Percentiles rank a stretch among this genome's conserved stretches.
Conservation (phyloP, 2,888 invertebrate genomes). For the Arge pagana region DNA sequence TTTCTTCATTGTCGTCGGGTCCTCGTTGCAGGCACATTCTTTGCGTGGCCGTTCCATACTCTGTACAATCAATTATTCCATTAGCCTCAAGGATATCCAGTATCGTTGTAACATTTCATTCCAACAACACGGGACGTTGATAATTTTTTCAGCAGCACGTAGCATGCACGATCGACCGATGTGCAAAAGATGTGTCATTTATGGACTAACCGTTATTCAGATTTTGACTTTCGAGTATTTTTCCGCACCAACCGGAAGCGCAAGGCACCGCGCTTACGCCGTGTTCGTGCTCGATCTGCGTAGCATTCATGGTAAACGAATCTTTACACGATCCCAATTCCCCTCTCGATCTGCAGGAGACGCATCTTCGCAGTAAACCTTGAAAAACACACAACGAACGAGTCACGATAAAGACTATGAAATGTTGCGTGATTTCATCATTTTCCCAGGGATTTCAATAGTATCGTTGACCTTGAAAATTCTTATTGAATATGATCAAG, state of each 20-base stretch:
- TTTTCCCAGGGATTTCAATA: background rate
- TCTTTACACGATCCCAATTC: conserved; percentile 88
- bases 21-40: conserved; percentile 85
- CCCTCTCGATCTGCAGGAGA: conserved; percentile 84
- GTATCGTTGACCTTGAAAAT: background rate
- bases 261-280: conserved; percentile 81
- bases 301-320: conserved; percentile 79
- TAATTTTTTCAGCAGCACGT: too few relatives aligned
- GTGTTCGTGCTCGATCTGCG: conserved; percentile 70
- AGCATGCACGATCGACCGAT: too few relatives aligned
- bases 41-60: conserved; percentile 86
- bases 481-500: background rate
- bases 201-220: conserved; percentile 74
- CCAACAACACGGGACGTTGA: too few relatives aligned
- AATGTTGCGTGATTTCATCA: too few relatives aligned
- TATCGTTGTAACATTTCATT: background rate
- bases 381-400: conserved; percentile 21
- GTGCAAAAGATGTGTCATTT: too few relatives aligned
- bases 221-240: conserved; percentile 82
- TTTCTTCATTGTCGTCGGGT: conserved; percentile 85
- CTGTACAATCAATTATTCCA: conserved; percentile 59
- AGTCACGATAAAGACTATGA: background rate
- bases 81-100: background rate
- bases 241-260: conserved; percentile 91
- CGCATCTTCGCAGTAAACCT: conserved; percentile 78